Evolutionary conservation across 2,888 invertebrate genomes (phyloP).

Genomic region (Caenorhabditis sp.): DNA sequence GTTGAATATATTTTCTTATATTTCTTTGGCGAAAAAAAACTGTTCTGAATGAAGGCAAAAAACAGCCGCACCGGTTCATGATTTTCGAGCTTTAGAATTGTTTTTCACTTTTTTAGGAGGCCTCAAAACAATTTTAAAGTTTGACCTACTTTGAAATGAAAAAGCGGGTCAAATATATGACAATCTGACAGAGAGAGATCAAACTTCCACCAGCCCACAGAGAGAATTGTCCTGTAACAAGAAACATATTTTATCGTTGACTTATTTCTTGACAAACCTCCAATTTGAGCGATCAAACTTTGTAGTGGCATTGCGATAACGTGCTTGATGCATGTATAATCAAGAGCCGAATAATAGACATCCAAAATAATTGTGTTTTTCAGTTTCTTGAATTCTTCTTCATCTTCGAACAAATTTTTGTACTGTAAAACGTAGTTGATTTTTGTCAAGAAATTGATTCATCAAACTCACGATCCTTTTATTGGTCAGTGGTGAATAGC

Average conservation of each 20-base stretch:
- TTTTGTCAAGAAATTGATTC: background rate
- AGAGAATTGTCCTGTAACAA: conserved; percentile 63
- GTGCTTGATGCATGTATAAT: conserved; percentile 65
- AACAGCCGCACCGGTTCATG: no score
- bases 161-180: conserved; percentile 51
- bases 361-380: conserved; percentile 55
- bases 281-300: conserved; percentile 64
- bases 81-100: no score
- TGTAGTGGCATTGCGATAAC: conserved; percentile 60
- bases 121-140: background rate
- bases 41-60: no score
- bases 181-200: conserved; percentile 60
- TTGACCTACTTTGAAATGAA: conserved; percentile 3
- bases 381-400: conserved; percentile 45
- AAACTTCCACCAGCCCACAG: conserved; percentile 65
- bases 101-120: background rate
- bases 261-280: conserved; percentile 42
- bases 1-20: no score
- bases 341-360: conserved; percentile 52
- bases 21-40: no score
- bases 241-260: background rate
- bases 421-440: background rate
- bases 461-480: conserved; percentile 22
- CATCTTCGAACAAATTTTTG: conserved; percentile 4
- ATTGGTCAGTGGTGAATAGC: conserved; percentile 63